phyloP scores from a whole-genome alignment of 2,113 vertebrate genomes.

The Phodopus roborovskii region DNA sequence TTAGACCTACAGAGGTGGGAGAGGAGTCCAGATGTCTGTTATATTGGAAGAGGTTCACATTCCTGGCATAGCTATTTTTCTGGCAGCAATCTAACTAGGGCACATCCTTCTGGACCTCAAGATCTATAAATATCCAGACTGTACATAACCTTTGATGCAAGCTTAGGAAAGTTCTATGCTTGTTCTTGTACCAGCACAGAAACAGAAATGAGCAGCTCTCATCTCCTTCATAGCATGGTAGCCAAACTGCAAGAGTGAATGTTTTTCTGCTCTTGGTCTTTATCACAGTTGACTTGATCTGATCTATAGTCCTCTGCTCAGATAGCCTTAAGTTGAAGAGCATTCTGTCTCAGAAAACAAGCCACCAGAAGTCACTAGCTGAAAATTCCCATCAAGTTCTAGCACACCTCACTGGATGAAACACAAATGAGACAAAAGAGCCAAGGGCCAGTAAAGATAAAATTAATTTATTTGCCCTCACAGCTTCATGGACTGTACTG shows the following conservation, averaged over 20 bases:
- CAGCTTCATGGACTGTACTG: conserved; percentile 56
- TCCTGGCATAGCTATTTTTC: conserved; percentile 79
- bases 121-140: conserved; percentile 78
- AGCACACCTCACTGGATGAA: neutral
- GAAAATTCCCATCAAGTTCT: neutral
- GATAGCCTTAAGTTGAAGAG: neutral
- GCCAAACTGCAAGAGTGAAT: neutral
- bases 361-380: neutral
- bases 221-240: conserved; percentile 5
- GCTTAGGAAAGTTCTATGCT: conserved; percentile 60
- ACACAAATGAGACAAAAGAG: conserved; percentile 68
- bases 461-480: conserved; percentile 87
- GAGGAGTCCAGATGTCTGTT: conserved; percentile 54
- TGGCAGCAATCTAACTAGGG: conserved; percentile 77
- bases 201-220: conserved; percentile 61
- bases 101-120: conserved; percentile 77
- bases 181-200: conserved; percentile 44
- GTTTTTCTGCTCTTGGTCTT: neutral
- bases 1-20: conserved; percentile 46
- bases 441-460: conserved; percentile 77
- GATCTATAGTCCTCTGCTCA: neutral
- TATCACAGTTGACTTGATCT: neutral
- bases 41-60: conserved; percentile 70
- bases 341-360: conserved; percentile 5
- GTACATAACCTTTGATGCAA: conserved; percentile 59